Evolutionary conservation across 2,888 invertebrate species (phyloP).

Genomic region (Terebella lapidaria): DNA sequence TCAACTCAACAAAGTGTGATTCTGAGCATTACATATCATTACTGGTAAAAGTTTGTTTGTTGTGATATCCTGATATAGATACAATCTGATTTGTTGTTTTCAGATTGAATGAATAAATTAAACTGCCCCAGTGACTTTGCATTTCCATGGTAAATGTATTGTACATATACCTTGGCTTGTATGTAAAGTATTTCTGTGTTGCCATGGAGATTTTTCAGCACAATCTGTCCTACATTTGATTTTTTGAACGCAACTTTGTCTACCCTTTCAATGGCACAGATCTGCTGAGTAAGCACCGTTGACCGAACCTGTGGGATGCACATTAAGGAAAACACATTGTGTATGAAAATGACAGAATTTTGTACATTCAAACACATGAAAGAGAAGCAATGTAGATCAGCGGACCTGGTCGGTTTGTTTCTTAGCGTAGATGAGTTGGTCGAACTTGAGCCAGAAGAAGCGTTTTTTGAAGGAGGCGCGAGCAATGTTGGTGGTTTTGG

Average conservation of each 20-base stretch:
- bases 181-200: slow-evolving; percentile 31
- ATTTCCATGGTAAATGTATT: too few species aligned
- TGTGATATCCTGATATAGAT: too few species aligned
- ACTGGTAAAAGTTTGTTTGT: too few species aligned
- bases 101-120: too few species aligned
- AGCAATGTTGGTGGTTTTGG: slow-evolving; percentile 23
- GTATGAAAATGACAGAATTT: too few species aligned
- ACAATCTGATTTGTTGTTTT: too few species aligned
- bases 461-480: slow-evolving; percentile 32
- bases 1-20: too few species aligned
- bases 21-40: too few species aligned
- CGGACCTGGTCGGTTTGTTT: slow-evolving; percentile 26
- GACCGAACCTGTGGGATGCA: slow-evolving; percentile 19
- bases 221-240: slow-evolving; percentile 32
- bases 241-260: slow-evolving; percentile 32
- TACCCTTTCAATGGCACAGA: slow-evolving; percentile 33
- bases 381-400: too few species aligned
- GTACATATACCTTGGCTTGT: slow-evolving; percentile 35
- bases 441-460: slow-evolving; percentile 33
- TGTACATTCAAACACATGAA: too few species aligned
- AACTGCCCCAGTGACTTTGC: too few species aligned
- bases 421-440: slow-evolving; percentile 29
- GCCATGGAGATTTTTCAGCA: slow-evolving; percentile 27
- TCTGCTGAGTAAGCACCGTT: slow-evolving; percentile 24
- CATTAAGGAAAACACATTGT: too few species aligned